Evolutionary conservation across 2,797 vertebrate genomes (phyloP).

Genomic region (Enteromius treurensis): DNA sequence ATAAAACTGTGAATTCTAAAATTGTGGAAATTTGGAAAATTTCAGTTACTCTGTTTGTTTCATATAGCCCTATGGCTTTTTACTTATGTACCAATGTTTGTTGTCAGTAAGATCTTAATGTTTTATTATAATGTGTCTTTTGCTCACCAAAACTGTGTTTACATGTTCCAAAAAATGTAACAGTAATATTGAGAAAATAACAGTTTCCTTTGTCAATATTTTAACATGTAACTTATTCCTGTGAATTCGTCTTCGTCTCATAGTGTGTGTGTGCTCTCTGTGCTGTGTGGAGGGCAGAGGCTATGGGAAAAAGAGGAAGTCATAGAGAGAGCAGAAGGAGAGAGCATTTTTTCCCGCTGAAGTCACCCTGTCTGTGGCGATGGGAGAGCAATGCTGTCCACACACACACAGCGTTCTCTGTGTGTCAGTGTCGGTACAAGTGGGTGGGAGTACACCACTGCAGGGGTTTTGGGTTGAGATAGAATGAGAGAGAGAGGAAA

Average conservation of each 20-base stretch:
- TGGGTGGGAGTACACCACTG: constrained; percentile 59
- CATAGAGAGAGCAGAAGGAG: constrained; percentile 53
- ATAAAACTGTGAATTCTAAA: too few relatives aligned
- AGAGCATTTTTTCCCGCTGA: constrained; percentile 66
- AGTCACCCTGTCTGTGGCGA: constrained; percentile 65
- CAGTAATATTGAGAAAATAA: not conserved
- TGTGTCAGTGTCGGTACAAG: constrained; percentile 60
- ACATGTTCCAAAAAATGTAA: not conserved
- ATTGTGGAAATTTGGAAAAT: too few relatives aligned
- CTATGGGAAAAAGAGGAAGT: constrained; percentile 53
- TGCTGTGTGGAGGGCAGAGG: constrained; percentile 44
- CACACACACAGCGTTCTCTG: constrained; percentile 53
- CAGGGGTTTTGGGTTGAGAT: constrained; percentile 56
- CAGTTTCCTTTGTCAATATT: not conserved
- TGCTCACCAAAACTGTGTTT: not conserved
- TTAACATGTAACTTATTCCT: not conserved
- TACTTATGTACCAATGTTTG: not conserved
- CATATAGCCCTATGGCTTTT: not conserved
- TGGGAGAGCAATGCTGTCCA: constrained; percentile 61
- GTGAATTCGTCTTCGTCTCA: not conserved
- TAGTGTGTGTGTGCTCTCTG: constrained; percentile 2
- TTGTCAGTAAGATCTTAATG: not conserved
- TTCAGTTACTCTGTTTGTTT: too few relatives aligned
- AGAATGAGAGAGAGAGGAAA: constrained; percentile 15
- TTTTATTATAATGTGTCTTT: not conserved